phyloP scores from a whole-genome alignment of 2,888 invertebrate genomes.

The Limnephilus rhombicus region DNA sequence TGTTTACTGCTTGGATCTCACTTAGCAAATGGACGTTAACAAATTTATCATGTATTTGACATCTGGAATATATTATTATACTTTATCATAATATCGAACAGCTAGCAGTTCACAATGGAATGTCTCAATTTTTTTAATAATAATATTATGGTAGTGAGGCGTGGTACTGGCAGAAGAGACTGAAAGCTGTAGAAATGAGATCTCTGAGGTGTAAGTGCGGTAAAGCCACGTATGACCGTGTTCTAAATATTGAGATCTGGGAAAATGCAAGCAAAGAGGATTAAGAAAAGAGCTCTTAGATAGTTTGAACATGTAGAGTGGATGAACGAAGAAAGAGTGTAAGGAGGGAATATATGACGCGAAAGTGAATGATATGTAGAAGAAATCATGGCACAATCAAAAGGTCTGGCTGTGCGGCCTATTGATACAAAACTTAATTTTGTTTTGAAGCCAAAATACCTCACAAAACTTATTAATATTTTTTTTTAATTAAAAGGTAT shows the following conservation, averaged over 20 bases:
- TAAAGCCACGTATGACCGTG: background rate
- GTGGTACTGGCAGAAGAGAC: background rate
- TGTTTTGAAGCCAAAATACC: too few relatives aligned
- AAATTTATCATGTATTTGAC: background rate
- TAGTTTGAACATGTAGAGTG: background rate
- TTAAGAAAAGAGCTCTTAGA: too few relatives aligned
- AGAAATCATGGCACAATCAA: too few relatives aligned
- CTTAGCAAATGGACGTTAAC: background rate
- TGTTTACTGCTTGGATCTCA: background rate
- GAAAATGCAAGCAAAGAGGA: background rate
- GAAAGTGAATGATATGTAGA: too few relatives aligned
- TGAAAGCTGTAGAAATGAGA: background rate
- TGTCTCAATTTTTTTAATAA: background rate
- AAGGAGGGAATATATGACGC: too few relatives aligned
- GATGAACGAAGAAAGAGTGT: background rate
- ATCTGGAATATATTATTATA: background rate
- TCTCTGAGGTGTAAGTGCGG: background rate
- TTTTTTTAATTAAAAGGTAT: too few relatives aligned
- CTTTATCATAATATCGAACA: too few relatives aligned
- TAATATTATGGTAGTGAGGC: background rate
- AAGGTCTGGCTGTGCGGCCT: too few relatives aligned
- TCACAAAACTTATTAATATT: too few relatives aligned
- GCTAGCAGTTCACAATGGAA: background rate
- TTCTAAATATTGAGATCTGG: background rate
- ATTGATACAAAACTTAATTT: too few relatives aligned